Conservation (phyloP, 2,888 invertebrate genomes). For the Latrodectus hesperus region DNA sequence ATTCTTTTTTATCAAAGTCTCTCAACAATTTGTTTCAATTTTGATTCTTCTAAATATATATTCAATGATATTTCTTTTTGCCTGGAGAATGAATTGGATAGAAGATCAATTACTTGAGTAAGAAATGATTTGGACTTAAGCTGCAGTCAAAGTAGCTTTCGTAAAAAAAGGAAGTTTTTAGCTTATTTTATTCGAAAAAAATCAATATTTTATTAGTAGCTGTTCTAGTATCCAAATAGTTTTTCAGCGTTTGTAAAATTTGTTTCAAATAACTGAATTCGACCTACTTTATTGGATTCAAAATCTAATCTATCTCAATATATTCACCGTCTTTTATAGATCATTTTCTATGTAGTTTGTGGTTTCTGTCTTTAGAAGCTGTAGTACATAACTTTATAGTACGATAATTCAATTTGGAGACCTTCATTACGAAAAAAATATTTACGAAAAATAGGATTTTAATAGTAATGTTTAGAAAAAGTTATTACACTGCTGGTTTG, state of each 20-base stretch:
- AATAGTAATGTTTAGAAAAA: too few relatives aligned
- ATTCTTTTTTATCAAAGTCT: too few relatives aligned
- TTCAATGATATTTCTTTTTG: conserved; percentile 18
- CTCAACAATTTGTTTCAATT: conserved; percentile 36
- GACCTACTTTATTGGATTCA: conserved; percentile 40
- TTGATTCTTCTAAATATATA: conserved; percentile 38
- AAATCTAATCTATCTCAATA: conserved; percentile 36
- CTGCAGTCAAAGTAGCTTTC: conserved; percentile 14
- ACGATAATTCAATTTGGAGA: too few relatives aligned
- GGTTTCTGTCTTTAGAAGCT: too few relatives aligned
- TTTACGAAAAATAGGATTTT: too few relatives aligned
- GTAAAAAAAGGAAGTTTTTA: conserved; percentile 20
- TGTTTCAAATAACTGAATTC: conserved; percentile 15
- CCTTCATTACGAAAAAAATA: too few relatives aligned
- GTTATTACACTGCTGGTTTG: too few relatives aligned
- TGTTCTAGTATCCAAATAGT: conserved; percentile 37
- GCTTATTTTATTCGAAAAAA: conserved; percentile 16
- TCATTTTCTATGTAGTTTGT: not conserved
- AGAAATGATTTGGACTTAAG: conserved; percentile 20
- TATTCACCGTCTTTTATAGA: conserved; percentile 15
- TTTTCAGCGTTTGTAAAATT: conserved; percentile 31
- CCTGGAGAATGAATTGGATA: conserved; percentile 23
- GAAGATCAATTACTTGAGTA: conserved; percentile 42
- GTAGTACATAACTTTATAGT: too few relatives aligned
- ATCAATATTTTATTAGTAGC: conserved; percentile 24